phyloP scores from a whole-genome alignment of 37 sponge, comb jelly and placozoan genomes.

The Spongilla lacustris region DNA sequence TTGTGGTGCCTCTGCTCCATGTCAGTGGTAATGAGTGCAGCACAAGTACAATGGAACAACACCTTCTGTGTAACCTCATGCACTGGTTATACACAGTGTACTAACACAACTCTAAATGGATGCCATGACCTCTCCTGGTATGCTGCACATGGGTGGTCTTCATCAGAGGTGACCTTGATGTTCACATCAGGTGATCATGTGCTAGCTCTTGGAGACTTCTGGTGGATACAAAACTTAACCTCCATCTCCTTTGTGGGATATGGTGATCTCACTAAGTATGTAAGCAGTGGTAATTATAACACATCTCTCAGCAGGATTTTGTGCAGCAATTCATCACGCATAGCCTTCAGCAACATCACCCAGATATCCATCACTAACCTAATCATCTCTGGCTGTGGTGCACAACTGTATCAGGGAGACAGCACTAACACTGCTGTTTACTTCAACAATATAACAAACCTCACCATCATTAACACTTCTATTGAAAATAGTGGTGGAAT shows the following conservation, averaged over 20 bases:
- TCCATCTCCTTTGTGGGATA: not conserved
- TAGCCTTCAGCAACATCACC: not conserved
- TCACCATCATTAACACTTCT: not conserved
- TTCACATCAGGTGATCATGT: not conserved
- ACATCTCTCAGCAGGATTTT: not conserved
- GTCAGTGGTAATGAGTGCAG: not conserved
- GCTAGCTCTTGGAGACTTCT: not conserved
- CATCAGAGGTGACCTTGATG: not conserved
- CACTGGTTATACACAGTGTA: no score
- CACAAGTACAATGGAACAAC: not conserved
- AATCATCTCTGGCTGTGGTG: not conserved
- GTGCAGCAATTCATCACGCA: not conserved
- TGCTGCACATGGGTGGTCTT: not conserved
- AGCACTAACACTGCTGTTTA: not conserved
- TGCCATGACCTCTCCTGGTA: not conserved
- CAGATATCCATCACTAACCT: not conserved
- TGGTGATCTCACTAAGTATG: not conserved
- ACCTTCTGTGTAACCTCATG: not conserved
- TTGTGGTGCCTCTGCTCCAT: not conserved
- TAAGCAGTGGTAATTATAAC: not conserved
- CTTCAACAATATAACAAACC: not conserved
- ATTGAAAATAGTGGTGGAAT: not conserved
- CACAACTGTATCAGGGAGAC: not conserved
- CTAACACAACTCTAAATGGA: not conserved
- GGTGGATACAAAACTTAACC: not conserved